A percentile compares a stretch with the other conserved stretches of the same genome.
Conservation (phyloP, 2,888 invertebrate species). For the Patella ulyssiponensis region DNA sequence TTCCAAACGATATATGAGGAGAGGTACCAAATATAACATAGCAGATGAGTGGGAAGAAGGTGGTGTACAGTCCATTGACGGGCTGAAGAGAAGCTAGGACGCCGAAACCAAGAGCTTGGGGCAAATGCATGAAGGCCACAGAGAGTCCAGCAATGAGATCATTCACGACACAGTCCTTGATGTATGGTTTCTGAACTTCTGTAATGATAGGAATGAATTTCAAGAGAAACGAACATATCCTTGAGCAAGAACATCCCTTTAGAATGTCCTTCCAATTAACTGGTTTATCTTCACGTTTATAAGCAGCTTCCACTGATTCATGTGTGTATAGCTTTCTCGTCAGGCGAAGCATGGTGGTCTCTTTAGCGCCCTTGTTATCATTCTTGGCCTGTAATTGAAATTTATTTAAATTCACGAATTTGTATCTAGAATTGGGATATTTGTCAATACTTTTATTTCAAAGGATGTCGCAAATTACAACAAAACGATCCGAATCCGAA, state of each 20-base stretch:
- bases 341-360: background rate
- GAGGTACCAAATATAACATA: constrained; percentile 62
- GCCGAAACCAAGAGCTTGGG: constrained; percentile 66
- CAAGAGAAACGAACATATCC: constrained; percentile 6
- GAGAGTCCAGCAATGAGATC: constrained; percentile 64
- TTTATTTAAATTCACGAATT: too few species aligned
- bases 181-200: constrained; percentile 17
- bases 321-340: background rate
- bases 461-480: too few species aligned
- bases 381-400: background rate
- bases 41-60: constrained; percentile 58
- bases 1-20: constrained; percentile 59
- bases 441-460: too few species aligned
- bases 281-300: background rate
- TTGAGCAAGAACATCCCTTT: background rate
- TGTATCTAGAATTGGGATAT: too few species aligned
- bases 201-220: constrained; percentile 20
- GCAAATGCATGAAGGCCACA: constrained; percentile 65
- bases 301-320: background rate
- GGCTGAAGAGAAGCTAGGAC: constrained; percentile 57
- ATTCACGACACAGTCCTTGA: constrained; percentile 32
- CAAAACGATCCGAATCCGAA: too few species aligned
- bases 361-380: background rate
- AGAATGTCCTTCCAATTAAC: background rate
- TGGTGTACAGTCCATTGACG: constrained; percentile 57